Base-by-base conservation (phyloP, 23 tunicate genomes). In the Clavelina lepadiformis region DNA sequence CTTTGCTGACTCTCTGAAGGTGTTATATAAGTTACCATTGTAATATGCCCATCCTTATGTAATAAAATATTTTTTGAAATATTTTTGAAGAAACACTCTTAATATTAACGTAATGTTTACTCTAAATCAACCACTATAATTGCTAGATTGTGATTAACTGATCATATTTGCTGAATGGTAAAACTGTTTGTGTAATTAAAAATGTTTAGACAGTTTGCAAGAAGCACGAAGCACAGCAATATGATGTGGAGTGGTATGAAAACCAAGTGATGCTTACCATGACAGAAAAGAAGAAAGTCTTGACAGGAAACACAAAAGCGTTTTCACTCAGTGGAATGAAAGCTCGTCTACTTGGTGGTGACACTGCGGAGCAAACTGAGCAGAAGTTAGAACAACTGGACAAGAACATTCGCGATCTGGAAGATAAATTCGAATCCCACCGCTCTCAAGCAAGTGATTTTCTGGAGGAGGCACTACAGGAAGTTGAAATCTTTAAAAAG, bases 181-280 rank as follows among this genome's bases (percentile, higher is more conserved):
- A 53, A 11, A 20, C 24, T 53, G 24, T 13, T 6, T 53, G 49
- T 44, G 15, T 44, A 11, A 44, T 11, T 11, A 11, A 11, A 11
- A 11, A 11, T 50, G 41, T 58, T 1, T 53, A 80, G 86, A 46
- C 71, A 5, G 28, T 86, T 3, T 70, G 82, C 34, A 66, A 81
- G 56, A 82, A 76, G 53, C 97, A 89, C 52, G 85, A 89, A 58
- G 88, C 97, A 4, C 64, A 81, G 46, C 97, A 89, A 46, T 89
- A 89, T 41, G 89, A 89, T 57, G 89, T 75, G 3, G 97, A 89
- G 56, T 81, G 79, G 80, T 73, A 65, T 33, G 89, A 89, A 64
- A 72, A 63, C 51, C 83, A 81, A 64, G 18, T 81, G 28, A 59
- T 56, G 73, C 23, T 54, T 7, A 47, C 46, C 24, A 50, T 58